Base-by-base conservation (phyloP, 2,113 vertebrate species). In the Onychorhynchus coronatus region DNA sequence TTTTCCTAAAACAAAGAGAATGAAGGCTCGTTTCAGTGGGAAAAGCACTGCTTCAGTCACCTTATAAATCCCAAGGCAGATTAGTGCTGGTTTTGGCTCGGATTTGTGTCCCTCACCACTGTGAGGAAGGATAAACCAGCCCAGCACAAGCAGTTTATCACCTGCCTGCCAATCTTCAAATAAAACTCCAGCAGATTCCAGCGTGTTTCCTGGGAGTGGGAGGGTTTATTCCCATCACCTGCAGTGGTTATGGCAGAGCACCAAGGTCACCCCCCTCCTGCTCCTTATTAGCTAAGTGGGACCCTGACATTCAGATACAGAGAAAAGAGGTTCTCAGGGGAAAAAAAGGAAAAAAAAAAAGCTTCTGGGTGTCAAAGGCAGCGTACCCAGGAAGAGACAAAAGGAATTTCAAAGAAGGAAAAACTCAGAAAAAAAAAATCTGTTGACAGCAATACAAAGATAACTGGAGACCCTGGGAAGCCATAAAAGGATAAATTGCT, bases 1-100 rank as follows among this genome's bases (percentile, higher is more conserved):
- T 99, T 98, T 99, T 99, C 98, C 99, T 99, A 85, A 97, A 98
- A 91, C 41, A 91, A 88, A 93, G 41, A 93, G 28, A 97, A 97
- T 0, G 91, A 94, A 63, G 49, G 78, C n/a, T 82, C 79, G 14
- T 12, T 73, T 92, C 78, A 89, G 27, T 31, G 59, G 56, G 23
- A 72, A 67, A 82, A 61, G 39, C 22, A 68, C 31, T 39, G 28
- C 44, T 88, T 81, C n/a, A 12, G 24, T 76, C 42, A 87, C 52
- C 47, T 24, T 1, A 12, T 2, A 52, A n/a, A 46, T 35, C 21
- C 46, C 52, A 25, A 31, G 50, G 62, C 10, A 28, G n/a, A 15
- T 20, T 3, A 81, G 30, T 37, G 21, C 83, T 55, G 11, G 5
- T 25, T 44, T 72, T 28, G 83, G 42, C 5, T 20, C 15, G 35